Evolutionary conservation across 2,888 invertebrate genomes (phyloP).

Genomic region (Erynnis tages): DNA sequence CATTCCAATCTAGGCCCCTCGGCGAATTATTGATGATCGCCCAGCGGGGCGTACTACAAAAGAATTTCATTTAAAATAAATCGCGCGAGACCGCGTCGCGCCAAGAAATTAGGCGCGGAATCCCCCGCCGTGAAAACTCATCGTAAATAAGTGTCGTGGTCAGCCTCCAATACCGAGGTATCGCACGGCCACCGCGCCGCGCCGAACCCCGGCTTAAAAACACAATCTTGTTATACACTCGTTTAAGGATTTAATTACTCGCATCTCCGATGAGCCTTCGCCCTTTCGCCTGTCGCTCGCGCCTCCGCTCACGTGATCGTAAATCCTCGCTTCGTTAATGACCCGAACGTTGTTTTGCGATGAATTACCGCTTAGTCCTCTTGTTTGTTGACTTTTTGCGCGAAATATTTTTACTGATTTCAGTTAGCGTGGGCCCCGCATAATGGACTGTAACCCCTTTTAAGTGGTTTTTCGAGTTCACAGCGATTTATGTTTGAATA

Average conservation of each 20-base stretch:
- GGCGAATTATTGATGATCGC: conserved; percentile 71
- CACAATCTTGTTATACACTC: conserved; percentile 74
- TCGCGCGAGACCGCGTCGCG: conserved; percentile 76
- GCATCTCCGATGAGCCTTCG: conserved; percentile 60
- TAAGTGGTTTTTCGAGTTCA: conserved; percentile 72
- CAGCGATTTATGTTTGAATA: conserved; percentile 69
- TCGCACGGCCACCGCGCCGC: conserved; percentile 24
- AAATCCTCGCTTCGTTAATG: conserved; percentile 75
- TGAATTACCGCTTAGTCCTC: conserved; percentile 67
- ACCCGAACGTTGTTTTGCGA: conserved; percentile 64
- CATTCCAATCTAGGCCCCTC: conserved; percentile 65
- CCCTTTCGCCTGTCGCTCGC: conserved; percentile 41
- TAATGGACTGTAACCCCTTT: conserved; percentile 65
- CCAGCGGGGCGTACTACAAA: conserved; percentile 72
- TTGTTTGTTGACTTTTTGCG: conserved; percentile 70
- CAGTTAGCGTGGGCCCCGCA: conserved; percentile 63
- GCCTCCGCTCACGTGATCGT: conserved; percentile 66
- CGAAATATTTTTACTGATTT: conserved; percentile 62
- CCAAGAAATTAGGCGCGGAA: conserved; percentile 75
- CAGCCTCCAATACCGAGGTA: conserved; percentile 44
- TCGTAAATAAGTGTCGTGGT: conserved; percentile 76
- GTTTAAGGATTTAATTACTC: conserved; percentile 79
- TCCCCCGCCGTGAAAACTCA: conserved; percentile 77
- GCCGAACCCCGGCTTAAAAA: conserved; percentile 46
- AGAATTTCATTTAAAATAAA: conserved; percentile 77